Percentiles rank a stretch among this genome's conserved stretches.
Evolutionary conservation across 2,888 invertebrate species (phyloP).

Genomic region (Agriopis marginaria): DNA sequence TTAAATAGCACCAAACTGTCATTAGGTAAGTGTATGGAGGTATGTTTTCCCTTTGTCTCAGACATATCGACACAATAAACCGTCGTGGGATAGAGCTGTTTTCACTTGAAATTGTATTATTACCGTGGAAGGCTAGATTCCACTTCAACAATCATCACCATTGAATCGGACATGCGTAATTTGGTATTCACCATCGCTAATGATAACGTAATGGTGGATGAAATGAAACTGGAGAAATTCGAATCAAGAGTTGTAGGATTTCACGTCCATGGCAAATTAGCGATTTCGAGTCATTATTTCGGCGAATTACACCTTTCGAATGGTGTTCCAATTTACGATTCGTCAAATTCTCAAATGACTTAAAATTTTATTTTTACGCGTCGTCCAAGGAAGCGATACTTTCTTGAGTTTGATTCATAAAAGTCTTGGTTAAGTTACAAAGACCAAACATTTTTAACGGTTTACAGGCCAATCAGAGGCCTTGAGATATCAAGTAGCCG

Average conservation of each 20-base stretch:
- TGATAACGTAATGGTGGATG: constrained; percentile 47
- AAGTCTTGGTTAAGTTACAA: too few relatives aligned
- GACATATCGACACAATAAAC: constrained; percentile 43
- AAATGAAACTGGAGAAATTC: constrained; percentile 41
- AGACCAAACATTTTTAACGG: neutral
- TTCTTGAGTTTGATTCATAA: too few relatives aligned
- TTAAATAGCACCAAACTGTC: too few relatives aligned
- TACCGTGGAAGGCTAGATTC: constrained; percentile 44
- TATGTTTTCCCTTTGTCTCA: constrained; percentile 34
- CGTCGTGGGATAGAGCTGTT: constrained; percentile 54
- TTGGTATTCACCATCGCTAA: constrained; percentile 46
- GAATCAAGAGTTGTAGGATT: constrained; percentile 2
- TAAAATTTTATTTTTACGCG: neutral
- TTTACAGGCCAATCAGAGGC: neutral
- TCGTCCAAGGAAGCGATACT: neutral
- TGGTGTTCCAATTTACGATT: neutral
- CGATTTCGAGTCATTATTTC: neutral
- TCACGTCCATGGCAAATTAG: neutral
- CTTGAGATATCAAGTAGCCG: too few relatives aligned
- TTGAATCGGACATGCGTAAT: constrained; percentile 54
- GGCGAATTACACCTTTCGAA: neutral
- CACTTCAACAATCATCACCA: constrained; percentile 36
- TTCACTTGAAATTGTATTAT: constrained; percentile 51
- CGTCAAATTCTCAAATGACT: neutral
- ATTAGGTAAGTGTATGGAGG: constrained; percentile 32